These are phyloP conservation scores for Myathropa florea DNA, from an alignment of 2,888 invertebrate genomes.

Conservation along the genomic window DNA sequence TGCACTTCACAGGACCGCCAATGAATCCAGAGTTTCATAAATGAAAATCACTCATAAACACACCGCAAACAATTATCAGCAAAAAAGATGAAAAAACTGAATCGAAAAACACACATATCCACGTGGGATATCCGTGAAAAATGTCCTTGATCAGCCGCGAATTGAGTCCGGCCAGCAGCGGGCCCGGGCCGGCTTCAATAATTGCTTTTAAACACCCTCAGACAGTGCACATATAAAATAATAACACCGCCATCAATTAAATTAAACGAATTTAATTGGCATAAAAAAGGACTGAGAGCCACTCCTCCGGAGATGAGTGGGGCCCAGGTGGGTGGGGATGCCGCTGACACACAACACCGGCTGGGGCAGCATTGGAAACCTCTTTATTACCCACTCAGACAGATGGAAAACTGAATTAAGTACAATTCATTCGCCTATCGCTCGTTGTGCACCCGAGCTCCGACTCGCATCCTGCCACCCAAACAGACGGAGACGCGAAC, in stretches of 20 bases:
- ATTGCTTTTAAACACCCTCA: constrained; percentile 52
- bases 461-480: neutral
- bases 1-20: constrained; percentile 14
- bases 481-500: neutral
- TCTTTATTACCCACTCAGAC: constrained; percentile 70
- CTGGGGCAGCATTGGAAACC: constrained; percentile 58
- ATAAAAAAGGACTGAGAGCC: constrained; percentile 32
- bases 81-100: constrained; percentile 7
- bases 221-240: constrained; percentile 35
- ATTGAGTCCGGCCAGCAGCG: constrained; percentile 25
- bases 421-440: constrained; percentile 35
- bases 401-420: constrained; percentile 69
- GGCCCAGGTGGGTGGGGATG: too few species aligned
- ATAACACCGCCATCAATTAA: constrained; percentile 61
- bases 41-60: constrained; percentile 60
- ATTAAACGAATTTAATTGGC: constrained; percentile 68
- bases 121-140: constrained; percentile 3
- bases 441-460: neutral
- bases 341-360: neutral
- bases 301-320: neutral
- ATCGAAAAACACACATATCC: constrained; percentile 1
- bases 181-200: constrained; percentile 30
- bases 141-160: constrained; percentile 57
- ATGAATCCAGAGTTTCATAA: constrained; percentile 47
- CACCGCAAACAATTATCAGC: constrained; percentile 35